phyloP scores from a whole-genome alignment of 2,888 invertebrate species.

The Hyalella azteca region DNA sequence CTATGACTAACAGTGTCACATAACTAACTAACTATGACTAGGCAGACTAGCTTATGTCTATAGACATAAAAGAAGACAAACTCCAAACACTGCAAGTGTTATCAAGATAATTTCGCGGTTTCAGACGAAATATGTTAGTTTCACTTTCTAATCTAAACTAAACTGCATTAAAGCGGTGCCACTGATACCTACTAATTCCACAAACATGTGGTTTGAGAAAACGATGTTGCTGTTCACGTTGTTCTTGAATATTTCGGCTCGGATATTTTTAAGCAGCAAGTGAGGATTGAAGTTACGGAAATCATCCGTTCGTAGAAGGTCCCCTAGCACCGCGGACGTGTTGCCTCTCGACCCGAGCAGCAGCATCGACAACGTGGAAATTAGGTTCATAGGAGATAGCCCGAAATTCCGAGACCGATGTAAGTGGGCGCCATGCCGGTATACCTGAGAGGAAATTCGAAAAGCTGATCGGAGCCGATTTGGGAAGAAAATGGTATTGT shows the following conservation, averaged over 20 bases:
- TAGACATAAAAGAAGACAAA: too few relatives aligned
- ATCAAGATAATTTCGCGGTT: too few relatives aligned
- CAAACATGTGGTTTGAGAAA: slow-evolving; percentile 81
- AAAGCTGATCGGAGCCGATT: too few relatives aligned
- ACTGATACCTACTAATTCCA: slow-evolving; percentile 67
- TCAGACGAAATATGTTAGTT: too few relatives aligned
- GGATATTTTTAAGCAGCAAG: slow-evolving; percentile 82
- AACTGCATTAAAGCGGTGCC: too few relatives aligned
- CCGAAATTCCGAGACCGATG: slow-evolving; percentile 63
- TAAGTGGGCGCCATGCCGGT: slow-evolving; percentile 44
- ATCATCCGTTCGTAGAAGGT: slow-evolving; percentile 81
- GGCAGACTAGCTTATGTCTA: too few relatives aligned
- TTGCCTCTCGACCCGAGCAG: slow-evolving; percentile 66
- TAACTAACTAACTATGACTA: too few relatives aligned
- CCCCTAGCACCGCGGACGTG: slow-evolving; percentile 90
- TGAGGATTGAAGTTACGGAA: slow-evolving; percentile 91
- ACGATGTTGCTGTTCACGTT: slow-evolving; percentile 74
- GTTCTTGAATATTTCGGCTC: slow-evolving; percentile 71
- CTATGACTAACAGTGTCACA: too few relatives aligned
- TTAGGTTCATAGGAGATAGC: slow-evolving; percentile 66
- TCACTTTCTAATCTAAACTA: too few relatives aligned
- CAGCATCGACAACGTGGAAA: slow-evolving; percentile 65
- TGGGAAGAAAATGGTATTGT: too few relatives aligned
- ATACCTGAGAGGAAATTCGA: too few relatives aligned
- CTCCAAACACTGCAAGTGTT: too few relatives aligned